Base-by-base conservation (phyloP, 2,797 vertebrate species). In the Melanotaenia parkinsoni region DNA sequence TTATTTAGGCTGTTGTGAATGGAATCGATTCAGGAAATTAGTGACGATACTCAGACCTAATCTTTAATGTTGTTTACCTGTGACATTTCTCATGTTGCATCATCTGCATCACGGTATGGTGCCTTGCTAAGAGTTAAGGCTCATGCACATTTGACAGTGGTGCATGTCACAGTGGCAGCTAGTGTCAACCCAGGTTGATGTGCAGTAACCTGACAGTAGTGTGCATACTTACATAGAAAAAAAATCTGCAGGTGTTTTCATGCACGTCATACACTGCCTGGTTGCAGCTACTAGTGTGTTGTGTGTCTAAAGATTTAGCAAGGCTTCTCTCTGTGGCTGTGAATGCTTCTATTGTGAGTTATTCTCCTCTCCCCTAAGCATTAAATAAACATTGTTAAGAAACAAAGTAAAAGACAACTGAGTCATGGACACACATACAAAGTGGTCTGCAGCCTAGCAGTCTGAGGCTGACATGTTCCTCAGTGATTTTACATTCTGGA, bases 401-500 rank as follows among this genome's bases (percentile, higher is more conserved):
- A 89, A 88, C 67, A 43, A 74, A 67, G 77, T 56, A 71, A 79
- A 81, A 80, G 66, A 81, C 40, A 61, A 81, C 63, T 77, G 80
- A 83, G 80, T 83, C 80, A 81, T 51, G 72, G 61, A 80, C 58
- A 43, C 72, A 77, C 68, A 64, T 38, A 74, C 74, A 74, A 32
- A 45, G 75, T 82, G 73, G 68, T 67, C 74, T 56, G 82, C 80
- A 76, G 84, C 79, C 74, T 79, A 50, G 69, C 30, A 54, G 73
- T 83, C 83, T 80, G 70, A 79, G 72, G 77, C 77, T 18, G 61
- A 82, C 81, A 77, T 86, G 85, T 89, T 90, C 88, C 90, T 64
- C 59, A 22, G 68, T 63, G 85, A 88, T 89, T 92, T 88, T 85
- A 82, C 77, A 80, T 86, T 88, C 67, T 79, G 58, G 74, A 83